These are phyloP conservation scores for Fragum sueziense DNA, from an alignment of 2,888 invertebrate species.

Conservation along the genomic window DNA sequence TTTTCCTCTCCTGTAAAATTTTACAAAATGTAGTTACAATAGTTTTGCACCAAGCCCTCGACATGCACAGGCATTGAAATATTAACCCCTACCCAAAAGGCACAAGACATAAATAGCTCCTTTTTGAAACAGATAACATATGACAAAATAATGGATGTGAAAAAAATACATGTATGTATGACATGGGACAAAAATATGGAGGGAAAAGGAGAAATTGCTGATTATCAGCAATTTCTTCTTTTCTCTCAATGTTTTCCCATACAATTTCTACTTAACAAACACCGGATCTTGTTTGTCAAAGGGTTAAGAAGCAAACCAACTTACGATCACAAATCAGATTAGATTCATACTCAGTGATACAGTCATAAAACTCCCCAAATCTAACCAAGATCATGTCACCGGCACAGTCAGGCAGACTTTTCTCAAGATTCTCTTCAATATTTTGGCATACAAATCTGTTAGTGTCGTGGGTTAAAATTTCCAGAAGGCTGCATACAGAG, in stretches of 20 bases:
- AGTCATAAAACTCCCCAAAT: not conserved
- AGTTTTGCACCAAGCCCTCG: too few species aligned
- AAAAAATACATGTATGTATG: not conserved
- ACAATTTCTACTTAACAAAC: not conserved
- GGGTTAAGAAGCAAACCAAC: not conserved
- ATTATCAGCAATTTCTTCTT: not conserved
- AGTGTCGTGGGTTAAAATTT: not conserved
- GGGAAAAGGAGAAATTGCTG: not conserved
- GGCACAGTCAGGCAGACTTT: not conserved
- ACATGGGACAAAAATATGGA: not conserved
- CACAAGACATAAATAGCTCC: too few species aligned
- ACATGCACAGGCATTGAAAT: too few species aligned
- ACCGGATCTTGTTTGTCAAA: too few species aligned
- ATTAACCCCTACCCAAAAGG: too few species aligned
- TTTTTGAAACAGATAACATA: too few species aligned
- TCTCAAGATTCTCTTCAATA: not conserved
- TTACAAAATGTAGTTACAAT: too few species aligned
- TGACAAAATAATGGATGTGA: too few species aligned
- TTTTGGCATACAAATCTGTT: slow-evolving; percentile 1
- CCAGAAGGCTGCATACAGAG: not conserved
- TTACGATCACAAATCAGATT: not conserved
- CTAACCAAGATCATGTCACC: not conserved
- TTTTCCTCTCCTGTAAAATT: too few species aligned
- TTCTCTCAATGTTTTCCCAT: not conserved
- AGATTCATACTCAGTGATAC: not conserved